Base-by-base conservation (phyloP, 2,888 invertebrate genomes). In the Fragum sueziense region DNA sequence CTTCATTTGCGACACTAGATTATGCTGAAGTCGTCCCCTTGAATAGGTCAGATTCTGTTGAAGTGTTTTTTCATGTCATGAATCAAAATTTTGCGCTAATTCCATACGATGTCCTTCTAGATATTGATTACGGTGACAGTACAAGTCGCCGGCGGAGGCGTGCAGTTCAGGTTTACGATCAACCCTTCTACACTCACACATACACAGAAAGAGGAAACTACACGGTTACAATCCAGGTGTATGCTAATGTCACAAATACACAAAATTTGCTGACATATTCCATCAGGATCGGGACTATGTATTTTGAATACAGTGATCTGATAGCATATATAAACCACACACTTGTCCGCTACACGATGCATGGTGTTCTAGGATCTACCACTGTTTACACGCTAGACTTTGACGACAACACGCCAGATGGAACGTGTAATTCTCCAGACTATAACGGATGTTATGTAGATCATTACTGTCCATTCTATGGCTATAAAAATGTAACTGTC, bases 11-110 rank as follows among this genome's bases (percentile, higher is more conserved):
- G 9, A 70, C 34, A 2, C 61, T 84, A 4, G 57, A 78, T 2
- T 81, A 62, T 61, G 74, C 74, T 27, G 34, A 70, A 2, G 51
- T 76, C 3, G 80, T 79, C 0, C 79, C 84, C 0, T 62, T 84
- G n/a, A 83, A 83, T 34, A 65, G 65, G 7, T 78, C 84, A 11
- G 86, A 85, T 52, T 72, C 75, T n/a, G 76, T 80, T 17, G 69
- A 71, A 14, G 84, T 84, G 20, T 80, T 82, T 33, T 76, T 83
- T 47, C 76, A 81, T 34, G 77, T 85, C 31, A 74, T 84, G 20
- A 82, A 79, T 54, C 65, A 65, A 3, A 79, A 74, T 6, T 80
- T 74, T 77, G 75, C 73, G 4, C 29, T 81, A 22, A 79, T 80
- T 27, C 84, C 84, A 0, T n/a, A 61, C 3, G 9, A 69, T 6